These are phyloP conservation scores for Acrobasis consociella DNA, from an alignment of 2,888 invertebrate genomes.

Conservation along the genomic window DNA sequence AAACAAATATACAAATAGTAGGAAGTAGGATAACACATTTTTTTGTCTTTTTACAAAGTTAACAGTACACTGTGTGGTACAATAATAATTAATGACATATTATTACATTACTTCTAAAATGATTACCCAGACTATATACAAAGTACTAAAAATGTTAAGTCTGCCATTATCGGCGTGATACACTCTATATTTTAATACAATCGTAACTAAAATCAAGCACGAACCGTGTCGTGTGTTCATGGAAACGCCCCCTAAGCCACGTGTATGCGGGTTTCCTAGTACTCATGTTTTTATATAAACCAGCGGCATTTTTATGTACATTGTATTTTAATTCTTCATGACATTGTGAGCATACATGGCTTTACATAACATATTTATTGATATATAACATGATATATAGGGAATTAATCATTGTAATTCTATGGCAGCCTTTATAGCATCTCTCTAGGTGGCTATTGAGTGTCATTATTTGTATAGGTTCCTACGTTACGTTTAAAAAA, in stretches of 20 bases:
- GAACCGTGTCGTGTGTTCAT: slow-evolving; percentile 17
- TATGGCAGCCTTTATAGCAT: background rate
- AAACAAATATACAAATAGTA: no score
- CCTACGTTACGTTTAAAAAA: no score
- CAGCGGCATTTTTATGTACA: slow-evolving; percentile 21
- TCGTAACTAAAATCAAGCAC: no score
- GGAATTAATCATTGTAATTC: background rate
- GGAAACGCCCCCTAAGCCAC: slow-evolving; percentile 20
- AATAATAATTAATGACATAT: no score
- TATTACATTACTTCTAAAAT: no score
- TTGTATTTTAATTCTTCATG: slow-evolving; percentile 23
- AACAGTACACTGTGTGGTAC: no score
- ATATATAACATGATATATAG: background rate
- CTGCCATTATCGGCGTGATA: background rate
- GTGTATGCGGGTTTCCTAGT: slow-evolving; percentile 34
- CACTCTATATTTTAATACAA: no score
- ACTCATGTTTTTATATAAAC: slow-evolving; percentile 28
- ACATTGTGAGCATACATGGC: slow-evolving; percentile 13
- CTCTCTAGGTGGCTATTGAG: background rate
- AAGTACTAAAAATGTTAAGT: no score
- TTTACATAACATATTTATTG: slow-evolving; percentile 17
- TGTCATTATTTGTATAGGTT: background rate
- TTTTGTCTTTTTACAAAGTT: no score
- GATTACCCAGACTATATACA: no score
- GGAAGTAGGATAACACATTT: no score